phyloP scores from a whole-genome alignment of 2,113 vertebrate genomes.

The Panurus biarmicus region DNA sequence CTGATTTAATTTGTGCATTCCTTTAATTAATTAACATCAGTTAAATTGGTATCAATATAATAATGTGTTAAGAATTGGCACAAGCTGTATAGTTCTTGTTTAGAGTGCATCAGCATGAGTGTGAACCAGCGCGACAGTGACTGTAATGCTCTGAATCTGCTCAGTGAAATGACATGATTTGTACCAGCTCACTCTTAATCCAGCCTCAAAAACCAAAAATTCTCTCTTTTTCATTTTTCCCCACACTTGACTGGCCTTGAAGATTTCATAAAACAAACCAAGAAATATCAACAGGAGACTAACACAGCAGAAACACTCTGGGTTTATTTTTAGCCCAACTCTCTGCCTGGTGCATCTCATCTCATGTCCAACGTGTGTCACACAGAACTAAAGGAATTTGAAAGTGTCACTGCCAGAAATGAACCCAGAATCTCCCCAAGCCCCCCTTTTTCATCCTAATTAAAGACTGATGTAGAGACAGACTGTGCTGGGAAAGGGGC shows the following conservation, averaged over 20 bases:
- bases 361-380: background rate
- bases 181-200: background rate
- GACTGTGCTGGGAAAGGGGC: background rate
- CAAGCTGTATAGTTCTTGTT: background rate
- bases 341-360: background rate
- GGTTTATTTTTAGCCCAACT: constrained; percentile 11
- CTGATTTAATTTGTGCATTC: background rate
- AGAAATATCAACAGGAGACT: background rate
- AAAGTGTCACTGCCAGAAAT: background rate
- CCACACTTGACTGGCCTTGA: background rate
- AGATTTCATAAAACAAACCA: background rate
- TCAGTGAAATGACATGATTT: background rate
- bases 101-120: background rate
- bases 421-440: background rate
- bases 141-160: background rate
- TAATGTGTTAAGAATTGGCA: background rate
- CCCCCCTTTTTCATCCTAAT: background rate
- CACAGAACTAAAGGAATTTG: background rate
- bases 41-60: constrained; percentile 6
- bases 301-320: background rate
- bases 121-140: background rate
- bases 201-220: background rate
- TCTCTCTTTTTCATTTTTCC: background rate
- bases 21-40: background rate
- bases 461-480: background rate